Percentiles rank a stretch among this genome's conserved stretches.
These are phyloP conservation scores for Hyperoplus lanceolatus DNA, from an alignment of 2,797 vertebrate genomes.

Conservation along the genomic window DNA sequence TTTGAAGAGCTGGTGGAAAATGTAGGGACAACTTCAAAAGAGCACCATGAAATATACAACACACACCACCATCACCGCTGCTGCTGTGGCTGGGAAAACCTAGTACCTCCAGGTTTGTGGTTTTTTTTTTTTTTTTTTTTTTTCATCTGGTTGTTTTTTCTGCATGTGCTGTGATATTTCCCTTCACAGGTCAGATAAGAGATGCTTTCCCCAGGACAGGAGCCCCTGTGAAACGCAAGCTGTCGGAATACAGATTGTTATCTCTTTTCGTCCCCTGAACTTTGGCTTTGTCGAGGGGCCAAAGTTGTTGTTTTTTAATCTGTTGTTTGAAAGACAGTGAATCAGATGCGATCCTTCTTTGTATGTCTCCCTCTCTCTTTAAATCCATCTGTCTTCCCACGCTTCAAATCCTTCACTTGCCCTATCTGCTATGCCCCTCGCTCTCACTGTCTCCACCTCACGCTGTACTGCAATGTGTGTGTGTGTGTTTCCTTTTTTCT, in stretches of 20 bases:
- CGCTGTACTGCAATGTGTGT: slow-evolving; percentile 18
- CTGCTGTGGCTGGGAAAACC: slow-evolving; percentile 42
- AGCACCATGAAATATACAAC: slow-evolving; percentile 81
- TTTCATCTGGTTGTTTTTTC: too few relatives aligned
- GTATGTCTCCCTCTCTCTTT: slow-evolving; percentile 41
- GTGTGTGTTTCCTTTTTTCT: slow-evolving; percentile 43
- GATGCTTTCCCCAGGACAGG: slow-evolving; percentile 18
- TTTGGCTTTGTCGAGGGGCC: slow-evolving; percentile 49
- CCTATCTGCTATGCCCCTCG: slow-evolving; percentile 55
- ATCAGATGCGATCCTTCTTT: slow-evolving; percentile 49
- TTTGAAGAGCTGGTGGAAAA: slow-evolving; percentile 79
- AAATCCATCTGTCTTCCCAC: slow-evolving; percentile 55
- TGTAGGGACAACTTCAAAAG: slow-evolving; percentile 79
- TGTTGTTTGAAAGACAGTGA: slow-evolving; percentile 45
- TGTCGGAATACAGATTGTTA: slow-evolving; percentile 45
- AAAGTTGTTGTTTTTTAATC: slow-evolving; percentile 39
- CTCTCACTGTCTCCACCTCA: slow-evolving; percentile 28
- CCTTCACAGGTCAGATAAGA: slow-evolving; percentile 36
- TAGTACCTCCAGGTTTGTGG: slow-evolving; percentile 58
- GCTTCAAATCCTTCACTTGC: slow-evolving; percentile 71
- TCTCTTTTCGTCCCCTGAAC: slow-evolving; percentile 54
- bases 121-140: slow-evolving; percentile 47
- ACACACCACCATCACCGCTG: slow-evolving; percentile 23
- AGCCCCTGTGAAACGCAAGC: slow-evolving; percentile 36
- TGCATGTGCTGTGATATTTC: slow-evolving; percentile 50